A percentile compares a stretch with the other conserved stretches of the same genome.
Conservation (phyloP, 2,888 invertebrate species). For the Pollenia griseotomentosa region DNA sequence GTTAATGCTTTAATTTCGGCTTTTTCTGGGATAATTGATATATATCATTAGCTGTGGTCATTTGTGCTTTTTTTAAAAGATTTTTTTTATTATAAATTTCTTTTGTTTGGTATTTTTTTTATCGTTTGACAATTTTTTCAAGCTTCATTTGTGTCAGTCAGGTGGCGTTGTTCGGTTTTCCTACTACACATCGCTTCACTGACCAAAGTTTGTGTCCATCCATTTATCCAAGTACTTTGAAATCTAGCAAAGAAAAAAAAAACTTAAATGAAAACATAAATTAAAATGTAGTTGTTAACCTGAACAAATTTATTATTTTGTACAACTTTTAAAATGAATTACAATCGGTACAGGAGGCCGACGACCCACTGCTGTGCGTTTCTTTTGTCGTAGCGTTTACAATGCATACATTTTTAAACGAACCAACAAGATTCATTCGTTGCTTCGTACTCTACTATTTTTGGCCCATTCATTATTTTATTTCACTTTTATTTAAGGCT, state of each 20-base stretch:
- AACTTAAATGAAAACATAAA: constrained; percentile 78
- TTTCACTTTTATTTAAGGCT: constrained; percentile 46
- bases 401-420: constrained; percentile 23
- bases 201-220: neutral
- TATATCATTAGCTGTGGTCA: constrained; percentile 39
- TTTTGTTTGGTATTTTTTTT: constrained; percentile 8
- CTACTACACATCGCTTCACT: neutral
- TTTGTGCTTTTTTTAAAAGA: constrained; percentile 38
- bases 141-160: constrained; percentile 43
- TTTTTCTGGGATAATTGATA: constrained; percentile 34
- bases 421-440: neutral
- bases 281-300: constrained; percentile 82
- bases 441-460: constrained; percentile 8
- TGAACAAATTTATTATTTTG: constrained; percentile 82
- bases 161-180: constrained; percentile 1
- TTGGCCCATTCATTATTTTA: constrained; percentile 51
- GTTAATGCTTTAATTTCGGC: no score
- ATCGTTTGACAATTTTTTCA: neutral
- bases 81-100: constrained; percentile 8
- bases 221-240: constrained; percentile 21
- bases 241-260: constrained; percentile 11
- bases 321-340: constrained; percentile 75
- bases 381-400: constrained; percentile 15
- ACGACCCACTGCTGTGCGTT: constrained; percentile 71
- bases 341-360: constrained; percentile 70